These are phyloP conservation scores for Thyatira batis DNA, from an alignment of 2,888 invertebrate genomes.

Conservation along the genomic window DNA sequence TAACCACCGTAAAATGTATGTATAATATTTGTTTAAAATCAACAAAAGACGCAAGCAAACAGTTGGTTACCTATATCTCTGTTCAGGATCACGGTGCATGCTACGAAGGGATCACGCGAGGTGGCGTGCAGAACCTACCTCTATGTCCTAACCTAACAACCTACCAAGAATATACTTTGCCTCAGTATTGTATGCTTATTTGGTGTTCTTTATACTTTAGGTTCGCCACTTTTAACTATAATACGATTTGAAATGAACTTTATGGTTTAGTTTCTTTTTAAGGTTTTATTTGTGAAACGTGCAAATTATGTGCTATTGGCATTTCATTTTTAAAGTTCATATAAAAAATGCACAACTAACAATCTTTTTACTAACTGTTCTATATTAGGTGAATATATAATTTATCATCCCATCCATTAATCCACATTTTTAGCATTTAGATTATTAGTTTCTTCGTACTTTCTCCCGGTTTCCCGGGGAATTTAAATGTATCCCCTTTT, in stretches of 20 bases:
- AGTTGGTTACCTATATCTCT: conserved; percentile 34
- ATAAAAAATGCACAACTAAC: no score
- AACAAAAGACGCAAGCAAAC: conserved; percentile 11
- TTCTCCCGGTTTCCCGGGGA: no score
- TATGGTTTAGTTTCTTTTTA: background rate
- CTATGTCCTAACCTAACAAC: conserved; percentile 41
- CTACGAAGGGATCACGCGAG: conserved; percentile 39
- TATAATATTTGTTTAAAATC: background rate
- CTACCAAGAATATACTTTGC: conserved; percentile 43
- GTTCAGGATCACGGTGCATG: conserved; percentile 30
- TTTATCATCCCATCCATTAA: no score
- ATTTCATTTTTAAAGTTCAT: no score
- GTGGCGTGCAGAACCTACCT: conserved; percentile 45
- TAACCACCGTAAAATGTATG: background rate
- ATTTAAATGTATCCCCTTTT: no score
- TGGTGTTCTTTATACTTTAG: conserved; percentile 19
- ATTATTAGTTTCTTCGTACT: no score
- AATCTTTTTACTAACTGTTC: no score
- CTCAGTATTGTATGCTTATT: conserved; percentile 26
- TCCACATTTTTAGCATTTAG: no score
- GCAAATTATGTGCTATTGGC: no score
- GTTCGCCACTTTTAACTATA: conserved; percentile 15
- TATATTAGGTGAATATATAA: no score
- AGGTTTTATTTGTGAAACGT: no score
- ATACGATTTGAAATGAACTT: background rate